Conservation (phyloP, 2,113 vertebrate genomes). For the Aegithalos caudatus region DNA sequence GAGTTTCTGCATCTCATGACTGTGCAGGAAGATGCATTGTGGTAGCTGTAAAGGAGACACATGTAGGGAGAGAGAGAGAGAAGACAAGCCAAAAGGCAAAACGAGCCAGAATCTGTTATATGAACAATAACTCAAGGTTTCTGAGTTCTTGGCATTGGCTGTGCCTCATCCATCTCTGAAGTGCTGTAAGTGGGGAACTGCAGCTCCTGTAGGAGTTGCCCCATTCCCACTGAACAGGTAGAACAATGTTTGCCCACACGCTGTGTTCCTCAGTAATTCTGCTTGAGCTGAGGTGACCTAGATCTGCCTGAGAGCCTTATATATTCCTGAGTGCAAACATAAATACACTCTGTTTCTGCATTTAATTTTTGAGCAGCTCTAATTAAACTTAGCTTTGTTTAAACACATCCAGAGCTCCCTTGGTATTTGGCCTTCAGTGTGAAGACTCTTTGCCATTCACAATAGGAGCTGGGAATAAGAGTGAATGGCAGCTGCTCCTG, state of each 20-base stretch:
- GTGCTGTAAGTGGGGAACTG: not conserved
- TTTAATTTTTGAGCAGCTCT: slow-evolving; percentile 16
- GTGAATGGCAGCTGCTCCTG: not conserved
- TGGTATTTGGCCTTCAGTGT: not conserved
- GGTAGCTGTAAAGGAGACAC: not conserved
- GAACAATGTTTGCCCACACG: not conserved
- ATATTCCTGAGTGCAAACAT: slow-evolving; percentile 3
- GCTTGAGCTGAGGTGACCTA: slow-evolving; percentile 11
- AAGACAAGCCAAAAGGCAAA: not conserved
- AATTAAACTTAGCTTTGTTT: slow-evolving; percentile 37
- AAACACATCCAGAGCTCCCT: slow-evolving; percentile 21
- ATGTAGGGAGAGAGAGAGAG: not conserved
- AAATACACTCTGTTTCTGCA: slow-evolving; percentile 9
- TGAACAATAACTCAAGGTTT: not conserved
- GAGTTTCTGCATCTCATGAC: not conserved
- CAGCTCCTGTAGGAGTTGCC: not conserved
- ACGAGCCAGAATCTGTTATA: not conserved
- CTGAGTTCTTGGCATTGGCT: not conserved
- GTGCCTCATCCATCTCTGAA: accelerated
- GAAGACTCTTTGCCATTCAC: not conserved
- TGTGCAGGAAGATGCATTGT: not conserved
- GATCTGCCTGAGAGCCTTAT: slow-evolving; percentile 1
- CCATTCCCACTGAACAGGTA: not conserved
- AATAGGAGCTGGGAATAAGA: not conserved
- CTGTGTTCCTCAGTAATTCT: not conserved